Evolutionary conservation across 1,140 invertebrate genomes (phyloP), one percentile per base, ranked within the genome.

Genomic region (Trypoxylus dichotomus): DNA sequence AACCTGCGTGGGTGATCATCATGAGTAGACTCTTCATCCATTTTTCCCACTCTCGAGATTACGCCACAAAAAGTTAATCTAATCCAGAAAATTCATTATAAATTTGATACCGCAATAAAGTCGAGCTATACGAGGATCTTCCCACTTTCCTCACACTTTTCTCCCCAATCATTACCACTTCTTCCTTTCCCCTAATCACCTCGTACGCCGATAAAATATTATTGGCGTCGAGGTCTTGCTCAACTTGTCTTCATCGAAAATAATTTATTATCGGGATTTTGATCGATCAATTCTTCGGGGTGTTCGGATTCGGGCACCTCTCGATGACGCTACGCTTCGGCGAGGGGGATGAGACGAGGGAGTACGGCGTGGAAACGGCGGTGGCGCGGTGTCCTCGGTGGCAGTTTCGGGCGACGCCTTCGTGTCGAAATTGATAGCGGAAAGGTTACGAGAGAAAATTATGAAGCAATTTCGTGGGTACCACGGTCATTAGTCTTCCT

Each of bases 381-480:
- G 63, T 15, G 19, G 19, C 19, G 47, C 47, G 19, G 19, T 54
- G 47, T 54, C 47, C 13, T 58, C 47, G 19, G 68, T 13, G 68
- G 13, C 68, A 77, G 79, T 76, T 79, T 81, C 74, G 75, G 76
- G 81, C 79, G 79, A 81, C 81, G 79, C 79, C 21, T 29, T 68
- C 60, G 27, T 54, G 79, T 77, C 75, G 75, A 78, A 84, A 85
- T 85, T 85, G 82, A 85, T 84, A 83, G 83, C 82, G 80, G 83
- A 83, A 85, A 85, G 83, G 83, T 84, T 85, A 83, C 82, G 78
- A 78, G 80, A 81, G 84, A 84, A 85, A 85, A 84, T 85, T 85
- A 85, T 85, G 83, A 85, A 84, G 84, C 83, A 84, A 85, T 85
- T 85, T 85, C 81, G 84, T 81, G 83, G 83, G 82, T 79, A 82